Evolutionary conservation across 2,888 invertebrate genomes (phyloP).

Genomic region (Petrolisthes manimaculis): DNA sequence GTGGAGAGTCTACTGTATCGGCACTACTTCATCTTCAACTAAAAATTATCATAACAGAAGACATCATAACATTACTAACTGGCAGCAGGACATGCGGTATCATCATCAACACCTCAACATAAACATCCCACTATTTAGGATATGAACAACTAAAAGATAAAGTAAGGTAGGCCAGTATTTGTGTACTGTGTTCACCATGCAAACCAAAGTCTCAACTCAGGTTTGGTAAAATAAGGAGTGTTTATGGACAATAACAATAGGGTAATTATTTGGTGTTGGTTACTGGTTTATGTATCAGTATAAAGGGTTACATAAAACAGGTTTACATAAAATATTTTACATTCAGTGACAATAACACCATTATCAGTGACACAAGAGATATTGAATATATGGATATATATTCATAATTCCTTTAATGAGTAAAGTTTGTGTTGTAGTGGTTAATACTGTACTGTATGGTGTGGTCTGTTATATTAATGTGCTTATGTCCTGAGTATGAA

Average conservation of each 20-base stretch:
- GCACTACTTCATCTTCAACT: not conserved
- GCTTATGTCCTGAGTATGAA: too few relatives aligned
- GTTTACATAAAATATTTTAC: not conserved
- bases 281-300: not conserved
- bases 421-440: too few relatives aligned
- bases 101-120: not conserved
- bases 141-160: slow-evolving; percentile 1
- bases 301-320: not conserved
- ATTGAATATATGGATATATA: too few relatives aligned
- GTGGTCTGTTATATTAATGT: too few relatives aligned
- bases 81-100: not conserved
- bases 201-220: slow-evolving; percentile 18
- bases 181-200: slow-evolving; percentile 3
- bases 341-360: not conserved
- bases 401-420: too few relatives aligned
- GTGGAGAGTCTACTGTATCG: not conserved
- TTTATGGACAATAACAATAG: not conserved
- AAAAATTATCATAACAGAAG: not conserved
- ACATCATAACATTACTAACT: not conserved
- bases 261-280: not conserved
- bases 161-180: not conserved
- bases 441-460: too few relatives aligned
- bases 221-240: not conserved
- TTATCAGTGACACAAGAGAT: too few relatives aligned
- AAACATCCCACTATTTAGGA: not conserved